Evolutionary conservation across 1,140 invertebrate genomes (phyloP).

Genomic region (Aphidius gifuensis): DNA sequence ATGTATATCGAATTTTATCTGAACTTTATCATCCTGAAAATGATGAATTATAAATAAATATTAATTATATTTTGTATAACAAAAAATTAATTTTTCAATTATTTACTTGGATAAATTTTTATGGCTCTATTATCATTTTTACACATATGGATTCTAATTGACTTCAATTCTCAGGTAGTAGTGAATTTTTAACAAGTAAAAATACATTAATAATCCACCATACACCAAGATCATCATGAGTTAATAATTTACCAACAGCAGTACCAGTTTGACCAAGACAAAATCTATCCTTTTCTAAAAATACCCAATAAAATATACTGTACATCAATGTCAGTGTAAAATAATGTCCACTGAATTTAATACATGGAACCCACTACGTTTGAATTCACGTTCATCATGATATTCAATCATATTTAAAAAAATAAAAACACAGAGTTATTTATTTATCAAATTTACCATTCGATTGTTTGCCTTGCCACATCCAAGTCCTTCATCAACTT

Average conservation of each 20-base stretch:
- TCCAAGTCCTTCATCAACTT: conserved; percentile 75
- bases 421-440: background rate
- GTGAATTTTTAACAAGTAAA: conserved; percentile 86
- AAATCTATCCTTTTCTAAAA: conserved; percentile 93
- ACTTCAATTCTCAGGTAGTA: conserved; percentile 94
- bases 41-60: conserved; percentile 61
- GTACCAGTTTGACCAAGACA: conserved; percentile 96
- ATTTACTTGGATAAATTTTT: conserved; percentile 23
- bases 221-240: conserved; percentile 92
- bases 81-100: conserved; percentile 19
- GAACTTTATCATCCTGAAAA: conserved; percentile 91
- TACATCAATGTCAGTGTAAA: conserved; percentile 96
- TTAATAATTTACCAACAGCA: conserved; percentile 93
- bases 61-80: no score
- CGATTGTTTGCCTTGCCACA: conserved; percentile 70
- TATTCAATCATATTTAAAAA: conserved; percentile 86
- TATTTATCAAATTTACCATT: background rate
- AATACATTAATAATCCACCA: conserved; percentile 99
- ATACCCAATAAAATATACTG: conserved; percentile 87
- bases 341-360: conserved; percentile 95
- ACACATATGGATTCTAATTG: conserved; percentile 96
- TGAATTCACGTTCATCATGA: conserved; percentile 79
- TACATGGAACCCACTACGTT: conserved; percentile 84
- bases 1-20: conserved; percentile 85
- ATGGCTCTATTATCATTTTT: conserved; percentile 23